These are phyloP conservation scores for Lutjanus argentimaculatus DNA, from an alignment of 2,797 vertebrate species.

Conservation along the genomic window DNA sequence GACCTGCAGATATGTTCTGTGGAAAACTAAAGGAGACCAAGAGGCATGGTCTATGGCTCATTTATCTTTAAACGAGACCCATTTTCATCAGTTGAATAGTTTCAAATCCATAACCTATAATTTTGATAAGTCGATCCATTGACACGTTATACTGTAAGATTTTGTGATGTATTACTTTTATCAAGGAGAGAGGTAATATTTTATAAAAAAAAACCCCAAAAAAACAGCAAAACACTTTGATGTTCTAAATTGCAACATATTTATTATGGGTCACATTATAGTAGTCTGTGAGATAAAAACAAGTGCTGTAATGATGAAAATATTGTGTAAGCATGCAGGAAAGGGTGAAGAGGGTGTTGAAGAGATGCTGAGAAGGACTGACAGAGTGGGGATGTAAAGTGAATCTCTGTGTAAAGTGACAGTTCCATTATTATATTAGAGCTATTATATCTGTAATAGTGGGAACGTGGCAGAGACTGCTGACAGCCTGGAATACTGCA, in stretches of 20 bases:
- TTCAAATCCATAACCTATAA: not conserved
- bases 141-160: not conserved
- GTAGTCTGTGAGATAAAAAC: not conserved
- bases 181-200: not conserved
- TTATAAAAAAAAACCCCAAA: not conserved
- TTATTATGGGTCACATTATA: not conserved
- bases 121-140: not conserved
- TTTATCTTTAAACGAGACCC: not conserved
- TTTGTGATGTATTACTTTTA: not conserved
- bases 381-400: slow-evolving; percentile 45
- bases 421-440: slow-evolving; percentile 66
- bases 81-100: not conserved
- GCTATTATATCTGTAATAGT: slow-evolving; percentile 56
- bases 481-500: slow-evolving; percentile 22
- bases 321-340: slow-evolving; percentile 6
- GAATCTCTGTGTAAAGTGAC: slow-evolving; percentile 51
- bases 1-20: slow-evolving; percentile 9
- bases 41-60: not conserved
- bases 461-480: slow-evolving; percentile 19
- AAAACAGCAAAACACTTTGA: not conserved
- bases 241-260: not conserved
- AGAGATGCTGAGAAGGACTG: slow-evolving; percentile 22
- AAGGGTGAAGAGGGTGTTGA: slow-evolving; percentile 10
- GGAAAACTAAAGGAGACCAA: slow-evolving; percentile 4
- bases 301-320: slow-evolving; percentile 10